Evolutionary conservation across 2,888 invertebrate genomes (phyloP), one percentile per base, ranked within the genome.

Genomic region (Tenthredo distinguenda): DNA sequence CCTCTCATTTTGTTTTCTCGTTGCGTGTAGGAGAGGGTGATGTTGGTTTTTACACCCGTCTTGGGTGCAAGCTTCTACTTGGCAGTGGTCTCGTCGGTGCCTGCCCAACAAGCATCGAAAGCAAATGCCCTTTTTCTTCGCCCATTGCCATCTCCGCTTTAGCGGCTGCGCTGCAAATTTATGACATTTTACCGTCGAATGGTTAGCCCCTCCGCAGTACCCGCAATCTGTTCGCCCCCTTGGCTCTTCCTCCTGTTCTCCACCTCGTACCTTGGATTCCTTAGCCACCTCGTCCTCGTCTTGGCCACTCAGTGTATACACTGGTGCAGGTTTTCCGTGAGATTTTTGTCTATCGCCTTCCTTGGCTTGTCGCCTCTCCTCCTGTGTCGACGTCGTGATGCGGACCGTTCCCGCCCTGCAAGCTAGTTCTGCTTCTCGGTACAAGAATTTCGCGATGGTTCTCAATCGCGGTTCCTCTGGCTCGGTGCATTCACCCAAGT

Each of bases 81-180:
- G 21, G 18, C 83, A 86, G n/a, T 65, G 50, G 3, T 58, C 15
- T 26, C 68, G 74, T 6, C n/a, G 40, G 34, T 86, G 86, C 37
- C 34, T 34, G 10, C 43, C n/a, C 3, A 26, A 7, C 18, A 86
- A 37, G 26, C 86, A 86, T 0, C 85, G 40, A 71, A 86, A 85
- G 18, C 85, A 86, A 4, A 43, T 15, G n/a, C 82, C 47, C 0
- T 43, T n/a, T 15, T 82, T 37, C 37, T 0, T 74, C 2, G 34
- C 86, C 85, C 86, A 86, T 21, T 47, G 50, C 85, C 82, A 86
- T 6, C 86, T 71, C 4, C 10, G 18, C 15, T 72, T 68, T 1
- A 26, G 26, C n/a, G 74, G 7, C 26, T 40, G 31, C 6, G 18
- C 26, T 5, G n/a, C 40, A 21, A 86, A 86, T 55, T 43, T 55